Percentiles rank a stretch among this genome's conserved stretches.
phyloP scores from a whole-genome alignment of 2,797 vertebrate genomes.

The Tokudaia tokunoshimensis region DNA sequence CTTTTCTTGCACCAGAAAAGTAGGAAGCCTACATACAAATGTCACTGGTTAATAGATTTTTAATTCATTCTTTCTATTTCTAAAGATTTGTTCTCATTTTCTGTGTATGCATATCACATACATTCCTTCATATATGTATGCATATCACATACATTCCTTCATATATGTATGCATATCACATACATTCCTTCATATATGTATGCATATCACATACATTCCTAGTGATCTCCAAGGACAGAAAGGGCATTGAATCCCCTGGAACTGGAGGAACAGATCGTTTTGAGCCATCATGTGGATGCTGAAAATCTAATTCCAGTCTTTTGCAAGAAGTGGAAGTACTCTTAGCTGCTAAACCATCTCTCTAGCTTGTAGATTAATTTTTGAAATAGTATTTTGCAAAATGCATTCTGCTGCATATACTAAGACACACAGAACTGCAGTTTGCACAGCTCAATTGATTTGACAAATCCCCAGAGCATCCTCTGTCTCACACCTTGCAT shows the following conservation, averaged over 20 bases:
- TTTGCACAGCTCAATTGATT: constrained; percentile 3
- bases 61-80: not conserved
- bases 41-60: not conserved
- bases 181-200: not conserved
- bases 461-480: not conserved
- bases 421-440: not conserved
- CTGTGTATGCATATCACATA: no score
- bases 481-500: not conserved
- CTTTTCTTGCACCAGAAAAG: not conserved
- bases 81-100: not conserved
- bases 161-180: not conserved
- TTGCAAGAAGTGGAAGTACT: not conserved
- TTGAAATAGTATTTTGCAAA: not conserved
- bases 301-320: not conserved
- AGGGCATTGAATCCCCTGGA: not conserved
- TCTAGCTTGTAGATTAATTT: not conserved
- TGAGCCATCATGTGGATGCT: not conserved
- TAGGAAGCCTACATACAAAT: not conserved
- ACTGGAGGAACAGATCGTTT: not conserved
- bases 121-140: no score
- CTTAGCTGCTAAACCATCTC: not conserved
- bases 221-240: not conserved
- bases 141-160: no score
- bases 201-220: not conserved
- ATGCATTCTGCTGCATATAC: not conserved